A percentile compares a stretch with the other conserved stretches of the same genome.
Conservation (phyloP, 2,888 invertebrate species). For the Drosophila pullipes region DNA sequence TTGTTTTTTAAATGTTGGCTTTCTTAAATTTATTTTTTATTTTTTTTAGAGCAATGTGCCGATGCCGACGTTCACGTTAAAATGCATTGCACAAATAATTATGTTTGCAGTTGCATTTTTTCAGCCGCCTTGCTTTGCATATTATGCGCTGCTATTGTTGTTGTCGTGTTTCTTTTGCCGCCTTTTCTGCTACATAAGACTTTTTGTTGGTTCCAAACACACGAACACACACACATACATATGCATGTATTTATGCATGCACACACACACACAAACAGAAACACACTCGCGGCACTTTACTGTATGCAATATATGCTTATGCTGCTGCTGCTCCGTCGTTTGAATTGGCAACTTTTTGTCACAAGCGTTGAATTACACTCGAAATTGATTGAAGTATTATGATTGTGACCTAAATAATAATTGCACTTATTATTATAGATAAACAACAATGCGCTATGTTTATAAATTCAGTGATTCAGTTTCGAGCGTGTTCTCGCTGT, state of each 20-base stretch:
- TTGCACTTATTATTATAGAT: constrained; percentile 41
- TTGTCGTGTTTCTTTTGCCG: constrained; percentile 64
- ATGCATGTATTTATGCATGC: constrained; percentile 7
- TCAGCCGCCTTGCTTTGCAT: constrained; percentile 54
- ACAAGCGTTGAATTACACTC: constrained; percentile 52
- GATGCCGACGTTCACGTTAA: constrained; percentile 55
- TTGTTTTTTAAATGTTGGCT: constrained; percentile 31
- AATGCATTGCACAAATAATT: constrained; percentile 73
- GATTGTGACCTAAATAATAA: constrained; percentile 36
- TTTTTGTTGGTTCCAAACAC: constrained; percentile 60
- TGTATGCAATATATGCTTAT: constrained; percentile 56
- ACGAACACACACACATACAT: constrained; percentile 23
- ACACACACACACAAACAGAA: constrained; percentile 26
- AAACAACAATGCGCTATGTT: constrained; percentile 31
- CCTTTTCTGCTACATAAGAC: constrained; percentile 73
- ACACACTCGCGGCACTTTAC: constrained; percentile 50
- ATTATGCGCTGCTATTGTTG: constrained; percentile 30
- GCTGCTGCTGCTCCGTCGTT: constrained; percentile 42
- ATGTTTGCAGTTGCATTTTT: constrained; percentile 75
- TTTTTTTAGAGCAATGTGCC: constrained; percentile 54
- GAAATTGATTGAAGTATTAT: constrained; percentile 23
- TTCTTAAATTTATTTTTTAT: not conserved
- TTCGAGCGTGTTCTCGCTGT: constrained; percentile 37
- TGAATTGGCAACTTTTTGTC: constrained; percentile 36
- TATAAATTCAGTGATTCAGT: constrained; percentile 32